Base-by-base conservation (phyloP, 2,888 invertebrate genomes). In the Malthinus flaveolus region DNA sequence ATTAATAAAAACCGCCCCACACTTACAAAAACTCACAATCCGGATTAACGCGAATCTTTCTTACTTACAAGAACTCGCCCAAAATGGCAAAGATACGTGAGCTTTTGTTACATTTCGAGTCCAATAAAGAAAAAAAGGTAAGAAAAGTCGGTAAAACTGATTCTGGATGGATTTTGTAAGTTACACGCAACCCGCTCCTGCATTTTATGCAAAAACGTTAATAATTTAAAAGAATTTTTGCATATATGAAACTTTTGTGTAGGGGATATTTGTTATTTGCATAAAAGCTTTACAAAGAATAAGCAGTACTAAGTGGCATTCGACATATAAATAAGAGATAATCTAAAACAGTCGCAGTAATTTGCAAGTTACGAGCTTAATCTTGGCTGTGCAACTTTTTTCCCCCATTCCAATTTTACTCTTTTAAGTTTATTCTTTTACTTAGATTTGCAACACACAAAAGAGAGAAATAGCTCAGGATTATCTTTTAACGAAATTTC, bases 401-500 rank as follows among this genome's bases (percentile, higher is more conserved):
- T 50, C 35, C 35, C 45, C 50, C 34, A 5, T 7, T 32, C 45
- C 44, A 48, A 52, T 61, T 66, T 69, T 63, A 48, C 61, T 58
- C 64, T 61, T 59, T 62, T 57, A 60, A 61, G 64, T 42, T 42
- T 42, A 42, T 42, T 42, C 23, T 42, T 42, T 13, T 42, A 23
- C 39, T 23, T 42, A 71, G 69, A 70, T 69, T 68, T 67, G 65
- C 62, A 66, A 64, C 62, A 66, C 68, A 67, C 62, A 66, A 68
- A 67, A 65, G 66, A 66, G 65, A 62, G 64, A 53, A 54, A 32
- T 32, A 23, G 23, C 23, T 23, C 5, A 23, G 67, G 71, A 71
- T 73, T 72, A 71, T 72, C 23, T 23, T 23, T 71, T 67, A 67
- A 59, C 56, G 64, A 59, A 66, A 72, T 69, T 72, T 73, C 71